A percentile compares a stretch with the other conserved stretches of the same genome.
Evolutionary conservation across 2,113 vertebrate genomes (phyloP).

Genomic region (Oreochromis spilurus): DNA sequence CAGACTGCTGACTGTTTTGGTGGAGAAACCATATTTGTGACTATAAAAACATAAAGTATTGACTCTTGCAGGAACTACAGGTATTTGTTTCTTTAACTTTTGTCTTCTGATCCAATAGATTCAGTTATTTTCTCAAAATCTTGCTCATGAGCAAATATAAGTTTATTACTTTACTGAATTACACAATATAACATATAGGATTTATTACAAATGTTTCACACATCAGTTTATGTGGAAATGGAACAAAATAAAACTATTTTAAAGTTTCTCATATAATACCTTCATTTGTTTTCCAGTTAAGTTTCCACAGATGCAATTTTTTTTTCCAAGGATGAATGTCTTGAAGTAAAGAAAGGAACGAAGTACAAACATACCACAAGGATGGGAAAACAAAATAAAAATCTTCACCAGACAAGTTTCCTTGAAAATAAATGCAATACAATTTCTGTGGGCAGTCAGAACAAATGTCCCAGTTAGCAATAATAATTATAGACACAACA

Average conservation of each 20-base stretch:
- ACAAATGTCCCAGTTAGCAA: not conserved
- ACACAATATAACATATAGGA: not conserved
- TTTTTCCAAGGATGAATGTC: not conserved
- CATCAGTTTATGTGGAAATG: not conserved
- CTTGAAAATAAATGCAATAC: not conserved
- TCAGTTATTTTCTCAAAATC: not conserved
- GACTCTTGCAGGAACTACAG: not conserved
- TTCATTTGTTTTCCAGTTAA: not conserved
- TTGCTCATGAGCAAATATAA: fast-evolving
- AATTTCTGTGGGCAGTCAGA: not conserved
- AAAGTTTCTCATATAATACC: not conserved
- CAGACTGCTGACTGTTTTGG: not conserved
- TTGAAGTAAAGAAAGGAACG: not conserved
- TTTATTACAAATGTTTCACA: fast-evolving
- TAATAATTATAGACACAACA: not conserved
- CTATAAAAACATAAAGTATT: not conserved
- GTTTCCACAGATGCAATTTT: not conserved
- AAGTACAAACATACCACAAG: not conserved
- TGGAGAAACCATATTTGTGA: not conserved
- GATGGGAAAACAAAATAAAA: fast-evolving
- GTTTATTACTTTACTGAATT: fast-evolving
- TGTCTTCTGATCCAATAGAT: not conserved
- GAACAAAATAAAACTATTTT: not conserved
- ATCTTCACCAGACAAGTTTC: not conserved
- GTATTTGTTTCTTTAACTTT: not conserved